phyloP scores from a whole-genome alignment of 2,888 invertebrate genomes.

The Ariolimax columbianus region DNA sequence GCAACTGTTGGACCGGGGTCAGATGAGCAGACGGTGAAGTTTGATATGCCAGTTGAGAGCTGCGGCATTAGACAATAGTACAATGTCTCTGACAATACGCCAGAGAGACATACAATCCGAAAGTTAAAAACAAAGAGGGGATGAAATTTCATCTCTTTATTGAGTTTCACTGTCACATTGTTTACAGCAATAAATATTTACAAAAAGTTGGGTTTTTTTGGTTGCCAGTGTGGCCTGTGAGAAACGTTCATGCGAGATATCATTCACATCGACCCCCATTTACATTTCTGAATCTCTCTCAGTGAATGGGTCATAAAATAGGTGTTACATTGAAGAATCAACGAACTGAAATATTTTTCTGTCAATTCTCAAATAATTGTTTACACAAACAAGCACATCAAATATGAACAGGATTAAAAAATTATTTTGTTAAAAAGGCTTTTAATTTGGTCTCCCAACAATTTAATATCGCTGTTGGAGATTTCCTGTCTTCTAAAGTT shows the following conservation, averaged over 20 bases:
- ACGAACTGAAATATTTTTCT: too few relatives aligned
- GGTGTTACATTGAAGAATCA: not conserved
- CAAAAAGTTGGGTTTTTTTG: not conserved
- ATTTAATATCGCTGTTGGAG: too few relatives aligned
- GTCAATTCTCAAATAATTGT: too few relatives aligned
- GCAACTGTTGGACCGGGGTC: not conserved
- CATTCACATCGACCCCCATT: not conserved
- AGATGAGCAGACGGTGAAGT: not conserved
- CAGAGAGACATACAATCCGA: not conserved
- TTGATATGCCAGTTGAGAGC: not conserved
- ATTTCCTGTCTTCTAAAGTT: too few relatives aligned
- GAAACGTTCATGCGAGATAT: not conserved
- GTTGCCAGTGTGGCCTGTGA: not conserved
- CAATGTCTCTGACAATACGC: not conserved
- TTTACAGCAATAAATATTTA: slow-evolving; percentile 23
- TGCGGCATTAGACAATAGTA: not conserved
- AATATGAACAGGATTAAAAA: too few relatives aligned
- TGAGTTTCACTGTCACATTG: slow-evolving; percentile 13
- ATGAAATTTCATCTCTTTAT: slow-evolving; percentile 1
- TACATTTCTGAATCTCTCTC: not conserved
- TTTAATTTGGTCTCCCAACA: too few relatives aligned
- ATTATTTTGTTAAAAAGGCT: too few relatives aligned
- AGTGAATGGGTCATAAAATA: not conserved
- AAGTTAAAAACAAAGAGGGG: not conserved
- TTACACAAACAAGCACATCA: too few relatives aligned